phyloP scores from a whole-genome alignment of 2,888 invertebrate species.

The Eristalis tenax region DNA sequence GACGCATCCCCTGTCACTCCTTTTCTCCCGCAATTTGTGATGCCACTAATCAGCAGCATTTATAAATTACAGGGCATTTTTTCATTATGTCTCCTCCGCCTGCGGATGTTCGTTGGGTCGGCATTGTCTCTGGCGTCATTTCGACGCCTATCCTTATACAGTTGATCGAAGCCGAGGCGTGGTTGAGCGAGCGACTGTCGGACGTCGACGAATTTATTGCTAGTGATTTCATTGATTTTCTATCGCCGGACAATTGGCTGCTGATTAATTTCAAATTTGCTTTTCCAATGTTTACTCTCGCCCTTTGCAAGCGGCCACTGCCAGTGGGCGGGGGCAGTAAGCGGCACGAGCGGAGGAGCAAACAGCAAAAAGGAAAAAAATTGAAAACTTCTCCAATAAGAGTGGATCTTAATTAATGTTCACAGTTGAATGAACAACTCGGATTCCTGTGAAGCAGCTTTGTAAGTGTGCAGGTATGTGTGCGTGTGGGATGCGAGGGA shows the following conservation, averaged over 20 bases:
- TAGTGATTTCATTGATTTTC: constrained; percentile 59
- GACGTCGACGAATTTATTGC: constrained; percentile 9
- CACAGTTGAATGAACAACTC: constrained; percentile 48
- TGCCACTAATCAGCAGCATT: constrained; percentile 53
- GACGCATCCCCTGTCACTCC: neutral
- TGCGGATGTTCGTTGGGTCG: neutral
- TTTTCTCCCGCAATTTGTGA: constrained; percentile 43
- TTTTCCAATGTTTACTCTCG: constrained; percentile 7
- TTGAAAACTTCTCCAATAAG: constrained; percentile 38
- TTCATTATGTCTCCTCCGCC: constrained; percentile 15
- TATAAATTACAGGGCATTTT: constrained; percentile 46
- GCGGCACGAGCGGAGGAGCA: neutral
- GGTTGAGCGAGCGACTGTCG: neutral
- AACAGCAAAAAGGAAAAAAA: constrained; percentile 13
- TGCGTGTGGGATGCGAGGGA: neutral
- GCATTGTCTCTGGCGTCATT: neutral
- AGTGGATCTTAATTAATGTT: constrained; percentile 68
- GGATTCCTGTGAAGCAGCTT: constrained; percentile 12
- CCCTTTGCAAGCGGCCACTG: neutral
- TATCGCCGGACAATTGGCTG: constrained; percentile 51
- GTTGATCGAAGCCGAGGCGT: neutral
- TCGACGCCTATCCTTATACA: neutral
- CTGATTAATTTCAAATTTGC: constrained; percentile 51
- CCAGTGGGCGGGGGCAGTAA: neutral
- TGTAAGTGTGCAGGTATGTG: neutral